Evolutionary conservation across 1,140 invertebrate genomes (phyloP), one percentile per base, ranked within the genome.

Genomic region (Achroia grisella): DNA sequence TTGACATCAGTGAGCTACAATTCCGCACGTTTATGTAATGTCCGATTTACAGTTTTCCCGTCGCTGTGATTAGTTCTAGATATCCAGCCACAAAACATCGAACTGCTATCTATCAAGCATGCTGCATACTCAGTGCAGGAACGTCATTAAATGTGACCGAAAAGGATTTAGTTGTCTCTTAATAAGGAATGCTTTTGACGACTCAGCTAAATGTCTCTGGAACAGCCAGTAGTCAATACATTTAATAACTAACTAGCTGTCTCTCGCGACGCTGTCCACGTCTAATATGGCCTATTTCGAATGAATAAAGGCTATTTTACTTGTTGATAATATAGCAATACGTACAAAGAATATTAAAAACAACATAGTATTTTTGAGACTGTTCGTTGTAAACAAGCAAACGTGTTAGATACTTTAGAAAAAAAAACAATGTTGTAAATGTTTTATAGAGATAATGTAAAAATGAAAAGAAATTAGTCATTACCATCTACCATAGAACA

Each of bases 21-120:
- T 34, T 41, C 46, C 49, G 49, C 37, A 45, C 44, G 40, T 34
- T 48, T 44, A 48, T 17, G 31, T 45, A 39, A 39, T 11, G 44
- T 39, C 36, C 34, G 44, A 44, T 57, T 48, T 49, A 48, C 28
- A 53, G 57, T 60, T 68, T 64, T 59, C 61, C 51, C 57, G 40
- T 36, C 27, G 27, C 23, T 23, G 6, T 39, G 50, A 62, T 60
- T 52, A 56, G 51, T 40, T 56, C 35, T 13, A 37, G 14, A 17
- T 17, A 37, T 37, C 35, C 2, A 11, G n/a, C 14, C 14, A 37
- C 35, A 37, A 37, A 37, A 37, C 35, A 37, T 37, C 10, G 17
- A 14, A 13, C 10, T 13, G 8, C 35, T 17, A 37, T 37, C 13
- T 15, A 37, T 37, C 35, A 37, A 17, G 10, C 35, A 2, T 2